Percentiles rank a stretch among this genome's conserved stretches.
phyloP scores from a whole-genome alignment of 2,797 vertebrate species.

The Luscinia luscinia region DNA sequence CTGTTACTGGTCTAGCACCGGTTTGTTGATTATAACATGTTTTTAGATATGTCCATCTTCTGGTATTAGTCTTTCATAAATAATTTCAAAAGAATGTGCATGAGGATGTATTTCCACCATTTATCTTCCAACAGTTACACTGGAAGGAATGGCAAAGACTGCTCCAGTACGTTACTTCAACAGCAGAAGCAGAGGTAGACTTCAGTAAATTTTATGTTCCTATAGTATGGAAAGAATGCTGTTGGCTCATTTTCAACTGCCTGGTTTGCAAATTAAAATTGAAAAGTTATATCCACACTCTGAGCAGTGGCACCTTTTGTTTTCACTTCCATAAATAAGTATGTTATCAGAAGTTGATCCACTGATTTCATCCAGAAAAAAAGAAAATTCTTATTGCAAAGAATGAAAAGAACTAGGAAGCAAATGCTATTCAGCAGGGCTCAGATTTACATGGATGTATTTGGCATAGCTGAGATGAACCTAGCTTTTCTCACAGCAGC shows the following conservation, averaged over 20 bases:
- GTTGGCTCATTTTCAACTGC: neutral
- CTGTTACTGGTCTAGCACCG: neutral
- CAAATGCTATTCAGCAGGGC: neutral
- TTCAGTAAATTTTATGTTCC: neutral
- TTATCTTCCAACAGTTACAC: conserved; percentile 8
- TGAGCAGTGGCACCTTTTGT: neutral
- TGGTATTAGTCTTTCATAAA: neutral
- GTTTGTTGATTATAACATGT: neutral
- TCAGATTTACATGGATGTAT: neutral
- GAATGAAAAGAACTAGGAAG: neutral
- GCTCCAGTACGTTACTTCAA: neutral
- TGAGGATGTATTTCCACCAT: neutral
- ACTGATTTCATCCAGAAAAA: neutral
- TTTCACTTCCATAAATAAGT: neutral
- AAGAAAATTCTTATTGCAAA: neutral
- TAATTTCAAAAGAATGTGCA: conserved; percentile 3
- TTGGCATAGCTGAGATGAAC: neutral
- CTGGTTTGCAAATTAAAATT: neutral
- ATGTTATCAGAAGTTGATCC: neutral
- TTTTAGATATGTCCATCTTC: conserved; percentile 1
- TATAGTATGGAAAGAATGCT: neutral
- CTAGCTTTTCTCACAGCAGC: neutral
- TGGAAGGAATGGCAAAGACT: neutral
- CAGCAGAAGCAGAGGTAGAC: neutral
- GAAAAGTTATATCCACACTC: neutral